phyloP scores from a whole-genome alignment of 2,888 invertebrate species.

The Leptinotarsa juncta region DNA sequence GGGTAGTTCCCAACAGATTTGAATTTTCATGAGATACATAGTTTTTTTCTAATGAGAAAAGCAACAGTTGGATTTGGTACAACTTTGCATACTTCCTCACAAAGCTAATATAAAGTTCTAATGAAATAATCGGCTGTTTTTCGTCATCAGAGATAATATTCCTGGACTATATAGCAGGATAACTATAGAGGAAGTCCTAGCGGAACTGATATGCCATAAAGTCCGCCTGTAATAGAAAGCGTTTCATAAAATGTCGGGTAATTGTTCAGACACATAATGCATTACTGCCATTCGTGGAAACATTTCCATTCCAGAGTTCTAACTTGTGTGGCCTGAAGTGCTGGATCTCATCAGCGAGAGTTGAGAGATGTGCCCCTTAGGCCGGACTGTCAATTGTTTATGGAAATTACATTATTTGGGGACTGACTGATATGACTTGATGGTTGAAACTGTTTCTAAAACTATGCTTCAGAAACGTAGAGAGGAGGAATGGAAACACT shows the following conservation, averaged over 20 bases:
- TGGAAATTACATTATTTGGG: not conserved
- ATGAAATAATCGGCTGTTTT: no score
- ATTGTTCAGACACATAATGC: conserved; percentile 7
- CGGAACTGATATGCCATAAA: not conserved
- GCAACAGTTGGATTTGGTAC: no score
- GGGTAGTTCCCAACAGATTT: no score
- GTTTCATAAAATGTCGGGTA: conserved; percentile 17
- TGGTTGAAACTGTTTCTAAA: no score
- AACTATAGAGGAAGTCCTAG: not conserved
- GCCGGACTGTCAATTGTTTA: not conserved
- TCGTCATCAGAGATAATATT: no score
- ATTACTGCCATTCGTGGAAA: conserved; percentile 14
- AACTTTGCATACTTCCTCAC: no score
- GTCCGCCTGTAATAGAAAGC: conserved; percentile 15
- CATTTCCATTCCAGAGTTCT: conserved; percentile 17
- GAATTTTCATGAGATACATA: no score
- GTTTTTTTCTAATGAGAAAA: no score
- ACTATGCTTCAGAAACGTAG: no score
- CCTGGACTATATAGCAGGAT: not conserved
- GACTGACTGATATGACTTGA: not conserved
- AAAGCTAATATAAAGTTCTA: no score
- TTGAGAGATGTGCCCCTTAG: not conserved
- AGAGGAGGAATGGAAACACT: no score
- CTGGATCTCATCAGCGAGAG: not conserved
- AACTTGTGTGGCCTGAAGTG: conserved; percentile 4